Conservation (phyloP, 1,140 invertebrate genomes). For the Nymphalis io region DNA sequence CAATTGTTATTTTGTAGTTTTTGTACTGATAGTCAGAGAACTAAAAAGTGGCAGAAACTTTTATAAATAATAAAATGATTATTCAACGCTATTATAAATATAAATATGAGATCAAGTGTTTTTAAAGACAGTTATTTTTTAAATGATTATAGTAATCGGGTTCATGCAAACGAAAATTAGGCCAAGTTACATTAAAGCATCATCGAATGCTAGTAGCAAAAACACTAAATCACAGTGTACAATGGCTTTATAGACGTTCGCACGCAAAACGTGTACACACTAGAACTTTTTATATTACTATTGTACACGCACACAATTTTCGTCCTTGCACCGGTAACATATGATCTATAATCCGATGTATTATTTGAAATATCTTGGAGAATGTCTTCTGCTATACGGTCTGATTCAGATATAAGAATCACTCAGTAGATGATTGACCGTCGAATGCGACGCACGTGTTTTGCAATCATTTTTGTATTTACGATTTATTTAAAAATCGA, state of each 20-base stretch:
- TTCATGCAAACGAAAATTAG: slow-evolving; percentile 3
- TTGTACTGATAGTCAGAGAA: no score
- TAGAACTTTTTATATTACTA: not conserved
- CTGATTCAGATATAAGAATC: slow-evolving; percentile 21
- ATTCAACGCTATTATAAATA: no score
- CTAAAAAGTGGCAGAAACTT: no score
- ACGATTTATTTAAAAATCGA: slow-evolving; percentile 27
- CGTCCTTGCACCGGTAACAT: not conserved
- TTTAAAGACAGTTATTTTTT: no score
- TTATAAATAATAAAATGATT: no score
- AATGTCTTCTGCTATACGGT: slow-evolving; percentile 17
- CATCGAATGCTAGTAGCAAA: slow-evolving; percentile 22
- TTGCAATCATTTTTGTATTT: not conserved
- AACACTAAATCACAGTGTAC: slow-evolving; percentile 28
- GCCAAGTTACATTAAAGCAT: slow-evolving; percentile 10
- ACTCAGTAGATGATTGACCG: slow-evolving; percentile 16
- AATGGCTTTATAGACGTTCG: slow-evolving; percentile 24
- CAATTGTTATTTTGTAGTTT: no score
- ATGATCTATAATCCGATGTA: not conserved
- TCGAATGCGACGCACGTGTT: slow-evolving; percentile 15
- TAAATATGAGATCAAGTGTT: no score
- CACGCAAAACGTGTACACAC: slow-evolving; percentile 27
- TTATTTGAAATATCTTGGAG: slow-evolving; percentile 5
- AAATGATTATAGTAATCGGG: no score
- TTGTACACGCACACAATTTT: slow-evolving; percentile 9